phyloP scores from a whole-genome alignment of 2,888 invertebrate genomes.

The Tiliacea citrago region DNA sequence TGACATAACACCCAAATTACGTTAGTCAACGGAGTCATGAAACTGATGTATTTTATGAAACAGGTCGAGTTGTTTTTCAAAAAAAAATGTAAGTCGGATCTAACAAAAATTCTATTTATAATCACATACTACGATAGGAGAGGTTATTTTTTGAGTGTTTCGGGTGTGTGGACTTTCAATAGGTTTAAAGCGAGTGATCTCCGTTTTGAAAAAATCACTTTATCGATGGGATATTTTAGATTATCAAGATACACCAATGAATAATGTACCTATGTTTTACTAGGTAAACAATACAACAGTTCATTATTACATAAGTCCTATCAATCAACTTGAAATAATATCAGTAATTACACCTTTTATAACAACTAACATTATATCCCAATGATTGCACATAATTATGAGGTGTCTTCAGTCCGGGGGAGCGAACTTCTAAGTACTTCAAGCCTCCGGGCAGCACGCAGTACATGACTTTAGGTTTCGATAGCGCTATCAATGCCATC shows the following conservation, averaged over 20 bases:
- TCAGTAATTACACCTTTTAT: neutral
- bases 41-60: neutral
- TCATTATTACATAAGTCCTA: neutral
- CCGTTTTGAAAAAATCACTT: neutral
- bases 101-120: neutral
- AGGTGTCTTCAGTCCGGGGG: constrained; percentile 90
- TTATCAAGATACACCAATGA: no score
- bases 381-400: constrained; percentile 87
- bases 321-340: neutral
- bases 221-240: neutral
- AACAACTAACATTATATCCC: constrained; percentile 78
- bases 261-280: no score
- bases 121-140: neutral
- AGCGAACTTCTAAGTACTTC: constrained; percentile 91
- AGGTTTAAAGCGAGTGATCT: no score
- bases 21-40: neutral
- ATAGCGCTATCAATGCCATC: constrained; percentile 72
- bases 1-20: no score
- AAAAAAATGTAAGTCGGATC: no score
- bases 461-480: constrained; percentile 75
- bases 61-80: no score
- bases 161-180: neutral
- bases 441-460: constrained; percentile 91
- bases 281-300: neutral
- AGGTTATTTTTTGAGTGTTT: neutral